Evolutionary conservation across 2,888 invertebrate genomes (phyloP).

Genomic region (Thecocarcelia acutangulata): DNA sequence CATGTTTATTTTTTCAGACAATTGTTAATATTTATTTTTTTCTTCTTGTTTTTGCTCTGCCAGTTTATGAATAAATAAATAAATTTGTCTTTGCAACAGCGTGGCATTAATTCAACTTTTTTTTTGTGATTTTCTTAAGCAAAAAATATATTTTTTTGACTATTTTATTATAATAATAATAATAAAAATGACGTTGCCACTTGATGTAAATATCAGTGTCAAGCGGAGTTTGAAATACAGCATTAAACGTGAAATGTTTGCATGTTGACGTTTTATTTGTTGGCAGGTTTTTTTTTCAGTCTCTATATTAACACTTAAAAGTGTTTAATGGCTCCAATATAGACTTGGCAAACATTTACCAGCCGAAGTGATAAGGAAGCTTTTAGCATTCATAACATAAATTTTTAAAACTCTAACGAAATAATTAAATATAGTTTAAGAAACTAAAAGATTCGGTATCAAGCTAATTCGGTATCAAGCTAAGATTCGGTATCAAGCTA

Average conservation of each 20-base stretch:
- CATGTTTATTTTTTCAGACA: conserved; percentile 25
- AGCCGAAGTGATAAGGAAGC: background rate
- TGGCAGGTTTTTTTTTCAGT: background rate
- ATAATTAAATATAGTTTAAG: too few relatives aligned
- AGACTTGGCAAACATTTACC: background rate
- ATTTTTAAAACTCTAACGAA: too few relatives aligned
- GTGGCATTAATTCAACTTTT: background rate
- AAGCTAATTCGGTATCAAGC: too few relatives aligned
- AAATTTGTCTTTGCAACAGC: background rate
- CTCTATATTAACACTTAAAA: background rate
- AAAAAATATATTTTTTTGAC: background rate
- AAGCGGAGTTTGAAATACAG: conserved; percentile 57
- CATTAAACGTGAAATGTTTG: background rate
- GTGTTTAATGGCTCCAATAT: background rate
- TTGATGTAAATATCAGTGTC: conserved; percentile 67
- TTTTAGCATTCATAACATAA: background rate
- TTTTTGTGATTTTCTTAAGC: background rate
- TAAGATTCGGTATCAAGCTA: too few relatives aligned
- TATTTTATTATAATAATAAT: conserved; percentile 29
- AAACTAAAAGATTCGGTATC: too few relatives aligned
- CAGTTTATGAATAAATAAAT: conserved; percentile 16
- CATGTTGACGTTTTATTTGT: conserved; percentile 18
- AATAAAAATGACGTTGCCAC: conserved; percentile 64
- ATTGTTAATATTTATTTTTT: conserved; percentile 3
- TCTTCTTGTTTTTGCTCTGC: background rate